Evolutionary conservation across 1,140 invertebrate species (phyloP).

Genomic region (Linepithema humile): DNA sequence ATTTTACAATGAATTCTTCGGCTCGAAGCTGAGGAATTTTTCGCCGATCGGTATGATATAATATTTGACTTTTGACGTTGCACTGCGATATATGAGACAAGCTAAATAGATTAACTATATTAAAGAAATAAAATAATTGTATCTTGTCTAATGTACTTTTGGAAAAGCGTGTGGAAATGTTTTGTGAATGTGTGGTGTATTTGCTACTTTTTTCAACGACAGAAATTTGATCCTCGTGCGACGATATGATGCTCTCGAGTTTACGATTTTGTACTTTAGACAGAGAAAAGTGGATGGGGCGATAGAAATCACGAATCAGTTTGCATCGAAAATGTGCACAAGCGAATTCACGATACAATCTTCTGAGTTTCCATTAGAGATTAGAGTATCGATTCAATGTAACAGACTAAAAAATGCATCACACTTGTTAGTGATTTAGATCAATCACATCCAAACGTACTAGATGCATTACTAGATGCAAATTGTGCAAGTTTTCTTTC

Average conservation of each 20-base stretch:
- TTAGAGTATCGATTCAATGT: constrained; percentile 8
- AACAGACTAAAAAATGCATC: not conserved
- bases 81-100: not conserved
- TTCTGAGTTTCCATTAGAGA: constrained; percentile 20
- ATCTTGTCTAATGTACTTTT: constrained; percentile 11
- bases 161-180: not conserved
- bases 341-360: not conserved
- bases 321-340: constrained; percentile 13
- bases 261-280: constrained; percentile 17
- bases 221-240: not conserved
- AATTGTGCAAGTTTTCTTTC: not conserved
- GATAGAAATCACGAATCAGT: not conserved
- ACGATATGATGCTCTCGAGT: not conserved
- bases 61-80: not conserved
- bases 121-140: not conserved
- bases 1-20: not conserved
- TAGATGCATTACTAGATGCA: constrained; percentile 3
- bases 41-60: not conserved
- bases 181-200: not conserved
- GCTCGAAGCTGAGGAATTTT: not conserved
- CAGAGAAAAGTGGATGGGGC: not conserved
- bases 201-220: not conserved
- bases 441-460: not conserved
- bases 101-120: not conserved
- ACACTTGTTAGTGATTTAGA: constrained; percentile 18